Percentiles rank a stretch among this genome's conserved stretches.
Conservation (phyloP, 2,888 invertebrate species). For the Eilema caniola region DNA sequence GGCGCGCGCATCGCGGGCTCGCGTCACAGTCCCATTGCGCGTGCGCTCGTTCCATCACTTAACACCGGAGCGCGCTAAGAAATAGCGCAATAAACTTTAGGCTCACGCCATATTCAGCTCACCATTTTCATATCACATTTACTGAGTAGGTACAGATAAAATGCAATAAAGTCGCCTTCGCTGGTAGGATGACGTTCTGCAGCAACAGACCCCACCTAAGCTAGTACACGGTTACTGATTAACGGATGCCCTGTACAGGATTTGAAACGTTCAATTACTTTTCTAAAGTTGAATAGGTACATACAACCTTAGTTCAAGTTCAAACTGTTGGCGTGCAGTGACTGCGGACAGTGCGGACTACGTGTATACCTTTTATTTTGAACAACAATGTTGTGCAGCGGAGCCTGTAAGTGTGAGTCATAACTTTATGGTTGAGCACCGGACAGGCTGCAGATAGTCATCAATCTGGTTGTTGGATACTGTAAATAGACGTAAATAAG, state of each 20-base stretch:
- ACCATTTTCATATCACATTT: neutral
- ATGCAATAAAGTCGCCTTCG: too few relatives aligned
- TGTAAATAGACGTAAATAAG: neutral
- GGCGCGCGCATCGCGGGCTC: slow-evolving; percentile 38
- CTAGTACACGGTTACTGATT: too few relatives aligned
- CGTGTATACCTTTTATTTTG: neutral
- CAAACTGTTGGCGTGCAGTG: neutral
- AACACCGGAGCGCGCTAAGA: slow-evolving; percentile 16
- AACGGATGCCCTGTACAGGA: too few relatives aligned
- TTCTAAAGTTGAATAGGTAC: too few relatives aligned
- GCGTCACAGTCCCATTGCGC: slow-evolving; percentile 70
- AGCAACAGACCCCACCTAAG: too few relatives aligned
- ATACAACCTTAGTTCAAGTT: too few relatives aligned
- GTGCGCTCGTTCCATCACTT: slow-evolving; percentile 47
- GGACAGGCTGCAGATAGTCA: neutral
- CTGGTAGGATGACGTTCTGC: too few relatives aligned
- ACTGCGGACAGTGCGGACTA: neutral
- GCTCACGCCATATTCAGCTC: neutral
- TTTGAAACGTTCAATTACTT: too few relatives aligned
- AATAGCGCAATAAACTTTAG: slow-evolving; percentile 6
- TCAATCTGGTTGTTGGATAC: neutral
- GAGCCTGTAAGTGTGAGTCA: slow-evolving; percentile 19
- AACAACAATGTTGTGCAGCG: slow-evolving; percentile 14
- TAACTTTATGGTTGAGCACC: slow-evolving; percentile 8
- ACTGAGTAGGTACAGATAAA: neutral